phyloP scores from a whole-genome alignment of 2,888 invertebrate species.

The Atrina japonica region DNA sequence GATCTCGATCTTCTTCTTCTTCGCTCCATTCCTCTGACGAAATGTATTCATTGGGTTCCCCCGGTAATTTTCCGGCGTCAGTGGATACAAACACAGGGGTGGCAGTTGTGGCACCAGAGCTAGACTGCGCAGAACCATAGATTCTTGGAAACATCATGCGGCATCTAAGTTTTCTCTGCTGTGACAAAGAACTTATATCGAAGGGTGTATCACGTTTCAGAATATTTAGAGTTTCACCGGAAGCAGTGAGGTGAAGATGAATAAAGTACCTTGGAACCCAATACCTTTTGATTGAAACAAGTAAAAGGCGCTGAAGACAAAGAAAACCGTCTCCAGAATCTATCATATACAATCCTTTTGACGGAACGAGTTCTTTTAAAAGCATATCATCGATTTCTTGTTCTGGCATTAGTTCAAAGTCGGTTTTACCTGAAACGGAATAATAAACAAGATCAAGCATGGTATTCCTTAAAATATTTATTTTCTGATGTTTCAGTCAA shows the following conservation, averaged over 20 bases:
- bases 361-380: slow-evolving; percentile 15
- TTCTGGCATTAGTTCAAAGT: slow-evolving; percentile 56
- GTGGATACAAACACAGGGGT: slow-evolving; percentile 9
- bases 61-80: not conserved
- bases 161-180: slow-evolving; percentile 49
- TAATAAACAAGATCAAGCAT: not conserved
- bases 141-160: slow-evolving; percentile 53
- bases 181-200: slow-evolving; percentile 42
- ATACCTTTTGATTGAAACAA: slow-evolving; percentile 54
- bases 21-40: not conserved
- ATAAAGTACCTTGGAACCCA: slow-evolving; percentile 64
- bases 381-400: slow-evolving; percentile 32
- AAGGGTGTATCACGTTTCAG: slow-evolving; percentile 48
- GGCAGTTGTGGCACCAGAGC: not conserved
- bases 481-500: too few relatives aligned
- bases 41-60: not conserved
- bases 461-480: too few relatives aligned
- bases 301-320: slow-evolving; percentile 54
- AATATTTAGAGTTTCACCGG: slow-evolving; percentile 43
- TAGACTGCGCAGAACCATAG: slow-evolving; percentile 12
- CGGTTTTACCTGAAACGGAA: slow-evolving; percentile 50
- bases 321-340: slow-evolving; percentile 51
- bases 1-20: slow-evolving; percentile 20
- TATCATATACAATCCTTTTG: slow-evolving; percentile 25
- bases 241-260: slow-evolving; percentile 45